Evolutionary conservation across 2,888 invertebrate genomes (phyloP).

Genomic region (Mesorhabditis spiculigera): DNA sequence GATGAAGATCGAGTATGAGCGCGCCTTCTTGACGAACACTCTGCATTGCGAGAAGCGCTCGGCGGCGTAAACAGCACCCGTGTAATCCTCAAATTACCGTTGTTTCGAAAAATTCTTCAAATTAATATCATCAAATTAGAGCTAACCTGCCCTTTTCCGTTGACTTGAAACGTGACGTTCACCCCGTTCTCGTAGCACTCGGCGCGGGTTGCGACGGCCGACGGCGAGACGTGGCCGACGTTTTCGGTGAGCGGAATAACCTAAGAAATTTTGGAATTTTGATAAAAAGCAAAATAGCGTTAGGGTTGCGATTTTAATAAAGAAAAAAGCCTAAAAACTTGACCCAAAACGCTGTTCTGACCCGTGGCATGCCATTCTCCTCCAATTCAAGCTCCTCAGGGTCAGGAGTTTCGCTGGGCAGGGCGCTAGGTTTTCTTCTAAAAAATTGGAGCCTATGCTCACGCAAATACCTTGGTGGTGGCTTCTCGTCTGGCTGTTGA

Average conservation of each 20-base stretch:
- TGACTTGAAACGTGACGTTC: slow-evolving; percentile 31
- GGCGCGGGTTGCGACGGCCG: slow-evolving; percentile 21
- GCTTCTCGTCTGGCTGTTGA: no score
- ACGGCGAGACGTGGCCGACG: slow-evolving; percentile 26
- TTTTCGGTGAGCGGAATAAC: slow-evolving; percentile 19
- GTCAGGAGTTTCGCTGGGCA: no score
- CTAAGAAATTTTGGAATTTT: slow-evolving; percentile 18
- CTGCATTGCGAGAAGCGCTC: slow-evolving; percentile 54
- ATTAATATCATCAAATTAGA: neutral
- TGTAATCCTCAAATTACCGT: slow-evolving; percentile 47
- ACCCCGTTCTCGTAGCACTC: slow-evolving; percentile 36
- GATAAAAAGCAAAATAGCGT: no score
- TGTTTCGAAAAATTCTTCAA: neutral
- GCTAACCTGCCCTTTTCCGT: neutral
- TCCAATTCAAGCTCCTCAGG: no score
- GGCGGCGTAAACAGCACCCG: slow-evolving; percentile 55
- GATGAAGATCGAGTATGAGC: slow-evolving; percentile 47
- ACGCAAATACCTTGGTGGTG: no score
- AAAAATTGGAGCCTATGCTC: no score
- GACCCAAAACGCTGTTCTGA: no score
- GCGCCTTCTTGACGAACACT: slow-evolving; percentile 32
- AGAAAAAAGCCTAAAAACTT: no score
- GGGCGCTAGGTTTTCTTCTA: no score
- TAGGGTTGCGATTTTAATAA: no score
- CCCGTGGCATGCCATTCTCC: no score